These are phyloP conservation scores for Cynopterus brachyotis DNA, from an alignment of 2,113 vertebrate genomes.

Conservation along the genomic window DNA sequence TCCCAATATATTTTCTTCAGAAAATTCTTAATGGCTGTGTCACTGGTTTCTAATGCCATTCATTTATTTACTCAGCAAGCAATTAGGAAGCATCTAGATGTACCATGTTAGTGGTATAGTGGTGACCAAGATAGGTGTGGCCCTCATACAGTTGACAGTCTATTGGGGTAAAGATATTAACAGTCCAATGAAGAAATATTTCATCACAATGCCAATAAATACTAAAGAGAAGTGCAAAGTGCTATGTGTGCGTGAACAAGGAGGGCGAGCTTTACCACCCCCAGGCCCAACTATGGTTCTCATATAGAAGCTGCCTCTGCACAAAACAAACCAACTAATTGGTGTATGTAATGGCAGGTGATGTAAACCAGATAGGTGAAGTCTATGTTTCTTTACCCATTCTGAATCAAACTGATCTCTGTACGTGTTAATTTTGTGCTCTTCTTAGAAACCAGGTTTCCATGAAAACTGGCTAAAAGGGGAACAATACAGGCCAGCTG, in stretches of 20 bases:
- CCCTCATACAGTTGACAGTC: neutral
- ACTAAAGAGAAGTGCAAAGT: neutral
- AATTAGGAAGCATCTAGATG: neutral
- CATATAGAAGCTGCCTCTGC: neutral
- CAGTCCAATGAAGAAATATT: neutral
- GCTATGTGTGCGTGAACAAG: neutral
- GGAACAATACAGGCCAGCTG: neutral
- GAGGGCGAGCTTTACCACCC: neutral
- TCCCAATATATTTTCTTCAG: neutral
- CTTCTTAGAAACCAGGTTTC: slow-evolving; percentile 13
- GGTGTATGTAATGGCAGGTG: too few relatives aligned
- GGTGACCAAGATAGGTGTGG: neutral
- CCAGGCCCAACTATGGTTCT: neutral
- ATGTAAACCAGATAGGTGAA: neutral
- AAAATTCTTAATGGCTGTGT: neutral
- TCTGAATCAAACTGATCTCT: neutral
- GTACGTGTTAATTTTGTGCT: neutral
- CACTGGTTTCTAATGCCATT: neutral
- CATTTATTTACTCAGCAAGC: neutral
- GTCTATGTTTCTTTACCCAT: neutral
- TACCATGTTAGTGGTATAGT: neutral
- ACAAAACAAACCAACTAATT: neutral
- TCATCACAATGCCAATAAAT: neutral
- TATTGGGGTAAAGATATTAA: neutral
- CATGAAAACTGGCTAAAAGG: slow-evolving; percentile 23